These are phyloP conservation scores for Halocynthia aurantium DNA, from an alignment of 23 tunicate species.

Conservation along the genomic window DNA sequence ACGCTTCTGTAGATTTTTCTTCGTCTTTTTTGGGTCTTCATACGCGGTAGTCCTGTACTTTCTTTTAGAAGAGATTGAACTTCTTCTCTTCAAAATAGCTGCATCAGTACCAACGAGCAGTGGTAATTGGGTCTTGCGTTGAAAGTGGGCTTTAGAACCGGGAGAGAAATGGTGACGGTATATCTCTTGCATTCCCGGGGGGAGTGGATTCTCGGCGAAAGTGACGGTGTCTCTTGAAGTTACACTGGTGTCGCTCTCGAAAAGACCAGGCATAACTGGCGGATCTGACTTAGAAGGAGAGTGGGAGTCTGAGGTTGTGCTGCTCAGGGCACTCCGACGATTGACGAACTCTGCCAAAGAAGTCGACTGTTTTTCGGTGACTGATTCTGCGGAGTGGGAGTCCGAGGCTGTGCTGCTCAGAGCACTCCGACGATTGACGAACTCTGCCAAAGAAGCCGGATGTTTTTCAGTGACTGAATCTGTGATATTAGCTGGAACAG, in stretches of 20 bases:
- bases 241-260: not conserved
- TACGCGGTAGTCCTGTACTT: not conserved
- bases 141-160: constrained; percentile 36
- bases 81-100: constrained; percentile 18
- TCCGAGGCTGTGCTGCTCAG: too few species aligned
- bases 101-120: constrained; percentile 42
- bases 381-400: not conserved
- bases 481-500: not conserved
- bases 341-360: too few species aligned
- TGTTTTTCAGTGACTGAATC: not conserved
- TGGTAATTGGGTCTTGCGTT: constrained; percentile 38
- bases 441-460: too few species aligned
- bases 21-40: not conserved
- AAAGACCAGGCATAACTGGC: not conserved
- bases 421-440: too few species aligned
- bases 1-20: not conserved
- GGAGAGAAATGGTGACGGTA: constrained; percentile 29
- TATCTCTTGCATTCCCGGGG: constrained; percentile 11
- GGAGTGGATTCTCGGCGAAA: constrained; percentile 3
- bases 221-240: constrained; percentile 15
- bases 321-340: too few species aligned
- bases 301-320: not conserved
- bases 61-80: constrained; percentile 7
- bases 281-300: not conserved
- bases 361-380: too few species aligned